These are phyloP conservation scores for Podarcis cretensis DNA, from an alignment of 2,113 vertebrate species.

Conservation along the genomic window DNA sequence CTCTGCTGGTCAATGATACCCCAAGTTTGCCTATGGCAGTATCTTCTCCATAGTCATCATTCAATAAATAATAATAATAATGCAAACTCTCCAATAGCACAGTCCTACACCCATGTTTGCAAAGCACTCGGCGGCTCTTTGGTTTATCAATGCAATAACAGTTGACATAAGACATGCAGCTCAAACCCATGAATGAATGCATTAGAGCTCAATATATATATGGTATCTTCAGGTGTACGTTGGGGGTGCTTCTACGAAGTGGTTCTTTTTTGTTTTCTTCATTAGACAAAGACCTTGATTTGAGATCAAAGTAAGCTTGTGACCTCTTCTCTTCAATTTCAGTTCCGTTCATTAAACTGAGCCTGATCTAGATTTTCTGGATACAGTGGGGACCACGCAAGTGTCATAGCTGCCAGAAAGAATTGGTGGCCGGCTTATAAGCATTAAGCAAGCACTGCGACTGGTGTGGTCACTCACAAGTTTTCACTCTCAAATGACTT, in stretches of 20 bases:
- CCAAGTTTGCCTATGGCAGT: conserved; percentile 39
- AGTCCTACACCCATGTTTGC: background rate
- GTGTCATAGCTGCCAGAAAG: background rate
- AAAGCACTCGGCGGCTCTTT: conserved; percentile 23
- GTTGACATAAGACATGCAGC: conserved; percentile 61
- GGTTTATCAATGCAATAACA: conserved; percentile 75
- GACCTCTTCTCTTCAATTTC: conserved; percentile 77
- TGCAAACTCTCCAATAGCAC: accelerated
- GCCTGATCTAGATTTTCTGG: background rate
- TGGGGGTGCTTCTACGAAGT: conserved; percentile 88
- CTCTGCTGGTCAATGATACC: conserved; percentile 2
- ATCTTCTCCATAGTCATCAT: background rate
- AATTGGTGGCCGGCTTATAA: background rate
- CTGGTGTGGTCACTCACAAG: conserved; percentile 11
- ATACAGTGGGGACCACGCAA: background rate
- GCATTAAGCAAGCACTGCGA: background rate
- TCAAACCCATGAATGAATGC: conserved; percentile 72
- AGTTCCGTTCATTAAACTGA: background rate
- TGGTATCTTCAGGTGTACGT: conserved; percentile 99
- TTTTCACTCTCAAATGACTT: background rate
- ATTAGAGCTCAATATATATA: conserved; percentile 78
- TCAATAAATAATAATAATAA: background rate
- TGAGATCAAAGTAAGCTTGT: conserved; percentile 91
- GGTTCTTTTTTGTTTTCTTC: conserved; percentile 70
- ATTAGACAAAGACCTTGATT: conserved; percentile 89